Evolutionary conservation across 2,797 vertebrate genomes (phyloP), one percentile per base, ranked within the genome.

Genomic region (Allobates femoralis): DNA sequence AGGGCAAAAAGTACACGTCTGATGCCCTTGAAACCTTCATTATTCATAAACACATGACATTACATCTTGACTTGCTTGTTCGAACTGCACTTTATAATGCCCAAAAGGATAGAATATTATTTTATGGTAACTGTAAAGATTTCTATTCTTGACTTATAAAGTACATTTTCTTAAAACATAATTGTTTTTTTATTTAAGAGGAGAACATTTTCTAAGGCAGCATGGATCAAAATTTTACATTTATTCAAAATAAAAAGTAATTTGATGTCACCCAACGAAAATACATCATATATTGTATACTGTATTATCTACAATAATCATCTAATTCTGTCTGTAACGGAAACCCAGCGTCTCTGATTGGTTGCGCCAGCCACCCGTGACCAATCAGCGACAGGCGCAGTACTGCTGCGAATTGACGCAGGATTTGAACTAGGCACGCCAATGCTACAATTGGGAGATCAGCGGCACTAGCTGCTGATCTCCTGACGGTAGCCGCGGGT

Each of bases 11-110:
- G 79, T 77, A 76, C 71, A 76, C 15, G 46, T 32, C 7, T 76
- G 55, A 56, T 82, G 79, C 60, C 85, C 71, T 86, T 81, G 71
- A 82, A 81, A 67, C 71, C 56, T 82, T 86, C 71, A 86, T 86
- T 86, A 86, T 86, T 75, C 41, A 86, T 81, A 75, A 81, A 53
- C 58, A 76, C 53, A 85, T 46, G 78, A 75, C 78, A 75, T 81
- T 62, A 80, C 67, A 64, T 60, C 74, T 26, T 53, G 23, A 51
- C 56, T 55, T 46, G 75, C 67, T 81, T 86, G 78, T 81, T 86
- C 81, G 80, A 34, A 46, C 28, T 81, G 30, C 85, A 75, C 78
- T 81, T 81, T 62, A 69, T 74, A 64, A 86, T 62, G 78, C 64
- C 62, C 64, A 71, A 26, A 81, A 86, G 56, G 41, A 81, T 73